Evolutionary conservation across 2,113 vertebrate species (phyloP).

Genomic region (Picathartes gymnocephalus): DNA sequence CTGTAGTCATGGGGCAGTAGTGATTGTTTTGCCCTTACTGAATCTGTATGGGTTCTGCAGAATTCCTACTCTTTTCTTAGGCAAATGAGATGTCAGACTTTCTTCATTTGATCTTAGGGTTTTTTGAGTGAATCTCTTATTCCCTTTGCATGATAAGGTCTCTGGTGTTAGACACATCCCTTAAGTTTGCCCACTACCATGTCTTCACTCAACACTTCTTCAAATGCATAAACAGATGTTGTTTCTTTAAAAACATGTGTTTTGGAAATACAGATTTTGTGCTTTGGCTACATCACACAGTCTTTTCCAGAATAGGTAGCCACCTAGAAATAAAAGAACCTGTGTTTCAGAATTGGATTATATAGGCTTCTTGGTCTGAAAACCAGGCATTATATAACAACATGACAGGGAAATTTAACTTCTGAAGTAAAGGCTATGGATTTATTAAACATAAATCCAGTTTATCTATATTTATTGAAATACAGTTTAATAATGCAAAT

Average conservation of each 20-base stretch:
- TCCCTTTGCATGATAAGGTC: background rate
- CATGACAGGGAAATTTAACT: background rate
- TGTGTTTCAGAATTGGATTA: background rate
- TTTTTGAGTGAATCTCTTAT: background rate
- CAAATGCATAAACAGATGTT: background rate
- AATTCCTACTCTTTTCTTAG: background rate
- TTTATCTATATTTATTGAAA: background rate
- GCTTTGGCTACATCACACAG: background rate
- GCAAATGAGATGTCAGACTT: background rate
- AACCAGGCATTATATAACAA: background rate
- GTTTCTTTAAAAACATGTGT: background rate
- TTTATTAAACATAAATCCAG: background rate
- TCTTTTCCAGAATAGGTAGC: background rate
- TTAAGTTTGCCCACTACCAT: background rate
- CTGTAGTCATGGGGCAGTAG: background rate
- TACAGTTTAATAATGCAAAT: background rate
- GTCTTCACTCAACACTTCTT: background rate
- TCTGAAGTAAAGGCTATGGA: slow-evolving; percentile 1
- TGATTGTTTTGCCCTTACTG: background rate
- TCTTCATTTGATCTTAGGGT: background rate
- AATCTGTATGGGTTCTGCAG: background rate
- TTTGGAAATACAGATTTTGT: background rate
- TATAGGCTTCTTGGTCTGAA: background rate
- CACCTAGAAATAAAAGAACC: background rate
- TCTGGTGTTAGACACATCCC: background rate